Percentiles rank a stretch among this genome's conserved stretches.
phyloP scores from a whole-genome alignment of 1,140 invertebrate genomes.

The Danaus melanippus region DNA sequence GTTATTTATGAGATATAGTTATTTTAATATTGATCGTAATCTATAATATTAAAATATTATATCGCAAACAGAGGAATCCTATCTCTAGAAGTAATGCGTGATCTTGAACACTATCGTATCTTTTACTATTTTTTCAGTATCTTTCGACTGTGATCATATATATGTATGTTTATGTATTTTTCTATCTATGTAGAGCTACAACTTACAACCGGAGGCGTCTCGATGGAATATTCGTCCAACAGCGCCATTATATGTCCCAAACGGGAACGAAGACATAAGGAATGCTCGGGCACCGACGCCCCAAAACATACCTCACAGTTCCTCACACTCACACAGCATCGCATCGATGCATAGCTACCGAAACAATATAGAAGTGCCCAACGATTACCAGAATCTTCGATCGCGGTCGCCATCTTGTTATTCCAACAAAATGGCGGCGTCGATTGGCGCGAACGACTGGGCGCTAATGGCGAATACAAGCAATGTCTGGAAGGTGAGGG shows the following conservation, averaged over 20 bases:
- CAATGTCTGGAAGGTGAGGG: slow-evolving; percentile 71
- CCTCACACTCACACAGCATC: slow-evolving; percentile 63
- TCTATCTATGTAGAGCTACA: slow-evolving; percentile 59
- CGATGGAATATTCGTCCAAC: slow-evolving; percentile 58
- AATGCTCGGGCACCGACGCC: slow-evolving; percentile 39
- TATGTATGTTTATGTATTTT: slow-evolving; percentile 34
- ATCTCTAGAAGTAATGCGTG: slow-evolving; percentile 61
- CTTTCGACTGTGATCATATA: slow-evolving; percentile 25
- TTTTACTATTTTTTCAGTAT: not conserved
- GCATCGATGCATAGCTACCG: slow-evolving; percentile 70
- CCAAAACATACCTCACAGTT: slow-evolving; percentile 59
- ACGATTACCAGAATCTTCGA: slow-evolving; percentile 63
- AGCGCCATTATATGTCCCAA: slow-evolving; percentile 64
- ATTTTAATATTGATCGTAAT: slow-evolving; percentile 21
- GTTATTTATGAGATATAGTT: slow-evolving; percentile 28
- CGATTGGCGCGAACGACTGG: slow-evolving; percentile 66
- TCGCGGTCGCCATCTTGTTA: slow-evolving; percentile 71
- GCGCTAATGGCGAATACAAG: slow-evolving; percentile 57
- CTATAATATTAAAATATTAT: slow-evolving; percentile 28
- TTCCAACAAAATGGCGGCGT: slow-evolving; percentile 67
- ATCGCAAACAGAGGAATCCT: slow-evolving; percentile 46
- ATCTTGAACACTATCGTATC: slow-evolving; percentile 14
- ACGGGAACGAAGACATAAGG: slow-evolving; percentile 39
- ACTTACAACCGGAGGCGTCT: slow-evolving; percentile 55
- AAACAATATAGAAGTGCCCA: slow-evolving; percentile 64